These are phyloP conservation scores for Pagrus major DNA, from an alignment of 2,113 vertebrate species.

Conservation along the genomic window DNA sequence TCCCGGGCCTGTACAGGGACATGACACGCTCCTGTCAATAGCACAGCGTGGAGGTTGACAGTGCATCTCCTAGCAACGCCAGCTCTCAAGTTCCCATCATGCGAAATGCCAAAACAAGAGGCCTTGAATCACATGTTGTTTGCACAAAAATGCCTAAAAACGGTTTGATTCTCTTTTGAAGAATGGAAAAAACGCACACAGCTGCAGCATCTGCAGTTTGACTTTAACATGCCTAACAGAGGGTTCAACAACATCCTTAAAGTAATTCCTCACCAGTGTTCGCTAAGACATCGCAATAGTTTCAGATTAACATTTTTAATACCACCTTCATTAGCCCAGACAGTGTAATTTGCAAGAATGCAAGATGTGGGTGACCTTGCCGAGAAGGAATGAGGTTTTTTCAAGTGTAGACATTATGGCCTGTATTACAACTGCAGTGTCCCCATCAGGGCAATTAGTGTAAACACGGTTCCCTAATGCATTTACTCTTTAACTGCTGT, in stretches of 20 bases:
- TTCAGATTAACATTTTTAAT: slow-evolving; percentile 31
- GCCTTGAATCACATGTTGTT: neutral
- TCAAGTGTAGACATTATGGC: neutral
- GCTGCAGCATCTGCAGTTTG: neutral
- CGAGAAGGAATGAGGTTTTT: neutral
- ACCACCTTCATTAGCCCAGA: slow-evolving; percentile 12
- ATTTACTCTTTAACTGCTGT: neutral
- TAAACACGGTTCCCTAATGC: neutral
- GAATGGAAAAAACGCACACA: neutral
- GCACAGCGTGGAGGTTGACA: neutral
- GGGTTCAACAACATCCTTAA: neutral
- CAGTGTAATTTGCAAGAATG: slow-evolving; percentile 7
- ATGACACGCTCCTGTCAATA: neutral
- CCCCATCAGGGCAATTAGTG: slow-evolving; percentile 10
- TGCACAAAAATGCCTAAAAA: neutral
- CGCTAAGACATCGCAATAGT: slow-evolving; percentile 4
- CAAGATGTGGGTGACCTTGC: slow-evolving; percentile 25
- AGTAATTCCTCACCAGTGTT: neutral
- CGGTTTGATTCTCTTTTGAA: neutral
- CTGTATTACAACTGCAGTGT: neutral
- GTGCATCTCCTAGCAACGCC: neutral
- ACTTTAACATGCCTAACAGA: neutral
- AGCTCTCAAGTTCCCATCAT: no score
- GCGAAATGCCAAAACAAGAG: neutral
- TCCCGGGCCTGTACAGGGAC: neutral